Conservation (phyloP, 2,797 vertebrate genomes). For the Gila robusta region DNA sequence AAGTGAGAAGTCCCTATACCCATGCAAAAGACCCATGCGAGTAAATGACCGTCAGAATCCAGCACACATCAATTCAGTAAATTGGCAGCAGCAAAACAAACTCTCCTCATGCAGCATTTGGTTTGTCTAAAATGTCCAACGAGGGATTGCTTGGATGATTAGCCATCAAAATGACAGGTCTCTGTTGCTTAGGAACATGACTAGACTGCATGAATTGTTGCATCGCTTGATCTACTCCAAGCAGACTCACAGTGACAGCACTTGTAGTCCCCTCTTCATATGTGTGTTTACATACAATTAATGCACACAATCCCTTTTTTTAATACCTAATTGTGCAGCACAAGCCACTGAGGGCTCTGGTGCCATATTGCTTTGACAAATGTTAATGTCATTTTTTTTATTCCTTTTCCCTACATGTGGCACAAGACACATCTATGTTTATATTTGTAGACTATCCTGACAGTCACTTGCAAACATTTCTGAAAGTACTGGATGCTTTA, state of each 20-base stretch:
- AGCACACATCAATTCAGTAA: constrained; percentile 39
- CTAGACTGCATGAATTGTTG: constrained; percentile 63
- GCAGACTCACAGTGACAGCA: constrained; percentile 43
- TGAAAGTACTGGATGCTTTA: constrained; percentile 59
- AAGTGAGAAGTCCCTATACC: neutral
- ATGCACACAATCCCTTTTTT: constrained; percentile 33
- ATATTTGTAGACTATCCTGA: constrained; percentile 57
- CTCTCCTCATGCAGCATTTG: constrained; percentile 59
- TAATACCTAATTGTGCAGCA: constrained; percentile 4
- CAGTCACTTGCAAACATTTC: constrained; percentile 58
- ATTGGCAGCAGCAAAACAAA: constrained; percentile 57
- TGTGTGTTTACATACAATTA: constrained; percentile 25
- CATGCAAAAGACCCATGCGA: neutral
- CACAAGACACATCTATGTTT: constrained; percentile 39
- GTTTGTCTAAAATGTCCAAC: constrained; percentile 62
- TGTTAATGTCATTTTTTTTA: neutral
- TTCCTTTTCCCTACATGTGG: constrained; percentile 1
- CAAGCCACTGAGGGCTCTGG: neutral
- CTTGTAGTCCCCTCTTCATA: constrained; percentile 42
- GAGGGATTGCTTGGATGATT: constrained; percentile 64
- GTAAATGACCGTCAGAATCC: constrained; percentile 12
- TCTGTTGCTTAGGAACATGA: constrained; percentile 67
- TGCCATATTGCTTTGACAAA: neutral
- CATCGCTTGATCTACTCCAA: constrained; percentile 60
- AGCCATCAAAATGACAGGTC: constrained; percentile 64